Evolutionary conservation across 2,113 vertebrate genomes (phyloP).

Genomic region (Mus musculus): DNA sequence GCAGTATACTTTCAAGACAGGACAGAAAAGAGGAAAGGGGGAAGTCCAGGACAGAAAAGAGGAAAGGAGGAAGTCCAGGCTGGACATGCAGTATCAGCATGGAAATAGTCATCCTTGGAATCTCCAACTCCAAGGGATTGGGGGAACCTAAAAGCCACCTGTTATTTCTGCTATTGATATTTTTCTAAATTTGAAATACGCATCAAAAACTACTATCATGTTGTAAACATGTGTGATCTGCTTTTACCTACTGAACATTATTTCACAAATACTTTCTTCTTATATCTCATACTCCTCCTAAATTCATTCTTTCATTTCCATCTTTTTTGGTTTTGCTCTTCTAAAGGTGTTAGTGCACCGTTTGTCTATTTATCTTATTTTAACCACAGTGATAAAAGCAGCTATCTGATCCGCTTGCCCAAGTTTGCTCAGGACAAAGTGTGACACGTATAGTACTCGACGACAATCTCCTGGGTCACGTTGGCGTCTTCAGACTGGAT

Average conservation of each 20-base stretch:
- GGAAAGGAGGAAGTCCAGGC: neutral
- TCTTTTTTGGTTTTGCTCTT: conserved; percentile 4
- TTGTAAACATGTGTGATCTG: neutral
- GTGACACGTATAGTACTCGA: neutral
- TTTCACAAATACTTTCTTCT: neutral
- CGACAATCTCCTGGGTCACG: neutral
- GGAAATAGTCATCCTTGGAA: too few species aligned
- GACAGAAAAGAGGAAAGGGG: neutral
- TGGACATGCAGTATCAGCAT: neutral
- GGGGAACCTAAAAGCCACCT: neutral
- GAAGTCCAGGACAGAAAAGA: neutral
- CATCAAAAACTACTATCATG: neutral
- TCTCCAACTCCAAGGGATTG: neutral
- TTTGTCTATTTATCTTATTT: neutral
- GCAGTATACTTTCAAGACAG: neutral
- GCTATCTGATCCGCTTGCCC: neutral
- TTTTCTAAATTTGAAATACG: conserved; percentile 29
- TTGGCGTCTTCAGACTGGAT: neutral
- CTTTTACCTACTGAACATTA: neutral
- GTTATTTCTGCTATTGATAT: neutral
- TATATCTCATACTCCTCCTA: conserved; percentile 18
- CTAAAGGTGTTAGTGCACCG: neutral
- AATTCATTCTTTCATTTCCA: conserved; percentile 3
- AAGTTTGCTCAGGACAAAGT: neutral
- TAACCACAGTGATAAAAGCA: neutral